Evolutionary conservation across 2,113 vertebrate species (phyloP).

Genomic region (Sardina pilchardus): DNA sequence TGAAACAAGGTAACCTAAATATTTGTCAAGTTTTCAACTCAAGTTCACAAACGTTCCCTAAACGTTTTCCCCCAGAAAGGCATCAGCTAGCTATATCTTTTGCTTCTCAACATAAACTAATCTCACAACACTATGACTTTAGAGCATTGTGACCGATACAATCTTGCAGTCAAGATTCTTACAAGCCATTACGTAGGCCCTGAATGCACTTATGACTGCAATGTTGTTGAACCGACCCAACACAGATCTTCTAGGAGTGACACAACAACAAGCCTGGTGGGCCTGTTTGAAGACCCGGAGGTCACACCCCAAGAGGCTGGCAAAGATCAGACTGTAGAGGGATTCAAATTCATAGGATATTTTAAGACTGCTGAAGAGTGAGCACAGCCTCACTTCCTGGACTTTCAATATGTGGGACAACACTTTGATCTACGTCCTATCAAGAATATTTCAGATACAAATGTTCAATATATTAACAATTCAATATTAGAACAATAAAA

Average conservation of each 20-base stretch:
- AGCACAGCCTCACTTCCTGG: neutral
- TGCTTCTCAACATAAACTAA: neutral
- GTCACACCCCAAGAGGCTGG: neutral
- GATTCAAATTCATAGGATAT: neutral
- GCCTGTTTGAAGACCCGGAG: neutral
- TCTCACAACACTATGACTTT: neutral
- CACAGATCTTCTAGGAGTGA: neutral
- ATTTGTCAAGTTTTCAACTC: no score
- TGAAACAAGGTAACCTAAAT: no score
- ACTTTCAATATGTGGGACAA: neutral
- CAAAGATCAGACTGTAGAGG: neutral
- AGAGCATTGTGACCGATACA: neutral
- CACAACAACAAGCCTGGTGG: neutral
- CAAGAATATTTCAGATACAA: neutral
- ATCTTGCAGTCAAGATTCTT: neutral
- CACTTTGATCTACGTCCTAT: neutral
- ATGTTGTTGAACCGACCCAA: neutral
- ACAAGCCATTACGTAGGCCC: neutral
- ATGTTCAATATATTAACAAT: neutral
- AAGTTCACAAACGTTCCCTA: no score
- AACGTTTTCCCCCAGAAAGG: no score
- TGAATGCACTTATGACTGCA: neutral
- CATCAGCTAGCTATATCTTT: no score
- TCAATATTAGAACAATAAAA: no score
- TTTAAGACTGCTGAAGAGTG: neutral